These are phyloP conservation scores for Philantomba maxwellii DNA, from an alignment of 2,113 vertebrate genomes.

Conservation along the genomic window DNA sequence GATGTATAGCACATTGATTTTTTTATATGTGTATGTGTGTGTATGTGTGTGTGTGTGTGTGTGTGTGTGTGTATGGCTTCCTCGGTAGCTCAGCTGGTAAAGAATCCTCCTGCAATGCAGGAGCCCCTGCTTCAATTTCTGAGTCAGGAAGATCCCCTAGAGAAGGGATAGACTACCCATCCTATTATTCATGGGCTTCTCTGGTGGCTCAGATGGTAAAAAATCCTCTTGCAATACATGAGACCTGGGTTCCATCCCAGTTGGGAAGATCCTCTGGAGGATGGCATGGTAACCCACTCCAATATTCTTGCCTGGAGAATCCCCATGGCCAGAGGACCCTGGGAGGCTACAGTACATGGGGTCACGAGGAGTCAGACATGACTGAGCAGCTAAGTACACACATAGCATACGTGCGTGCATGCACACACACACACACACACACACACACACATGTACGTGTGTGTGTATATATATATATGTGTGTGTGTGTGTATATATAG, in stretches of 20 bases:
- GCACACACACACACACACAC: fast-evolving
- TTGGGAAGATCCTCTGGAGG: background rate
- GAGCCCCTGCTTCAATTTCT: background rate
- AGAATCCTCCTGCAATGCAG: background rate
- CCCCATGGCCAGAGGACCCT: background rate
- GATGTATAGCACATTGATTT: background rate
- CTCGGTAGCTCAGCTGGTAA: background rate
- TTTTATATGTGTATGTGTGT: background rate
- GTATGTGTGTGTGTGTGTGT: background rate
- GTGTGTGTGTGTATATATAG: fast-evolving
- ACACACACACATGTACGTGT: fast-evolving
- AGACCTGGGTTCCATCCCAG: background rate
- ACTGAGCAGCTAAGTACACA: background rate
- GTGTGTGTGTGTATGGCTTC: background rate
- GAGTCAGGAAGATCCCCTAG: background rate
- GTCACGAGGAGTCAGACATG: background rate
- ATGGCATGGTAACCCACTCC: background rate
- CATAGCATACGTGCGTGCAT: fast-evolving
- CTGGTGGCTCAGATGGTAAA: background rate
- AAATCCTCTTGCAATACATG: background rate
- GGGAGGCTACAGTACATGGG: background rate
- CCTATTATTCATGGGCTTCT: background rate
- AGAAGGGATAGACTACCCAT: background rate
- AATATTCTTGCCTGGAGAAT: background rate
- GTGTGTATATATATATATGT: fast-evolving